Base-by-base conservation (phyloP, 1,140 invertebrate species). In the Drosophila orena region DNA sequence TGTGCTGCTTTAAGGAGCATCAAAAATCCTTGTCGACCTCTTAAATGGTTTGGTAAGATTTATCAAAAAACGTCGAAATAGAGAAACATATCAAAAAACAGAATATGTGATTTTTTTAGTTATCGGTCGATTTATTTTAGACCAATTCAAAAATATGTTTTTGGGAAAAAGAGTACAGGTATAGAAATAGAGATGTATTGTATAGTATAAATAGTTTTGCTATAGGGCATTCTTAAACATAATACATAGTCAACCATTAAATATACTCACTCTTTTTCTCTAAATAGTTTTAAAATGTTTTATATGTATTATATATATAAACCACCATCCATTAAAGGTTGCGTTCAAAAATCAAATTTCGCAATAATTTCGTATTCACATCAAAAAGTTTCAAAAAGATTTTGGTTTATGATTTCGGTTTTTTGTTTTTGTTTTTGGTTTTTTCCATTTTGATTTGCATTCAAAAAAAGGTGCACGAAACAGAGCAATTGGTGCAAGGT, bases 241-340 rank as follows among this genome's bases (percentile, higher is more conserved):
- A 89, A 80, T 79, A 85, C 47, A 72, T 80, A 78, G 62, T 77
- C 74, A 86, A 89, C 84, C 76, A 88, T 71, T 81, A 74, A 76
- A 90, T 90, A 90, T 91, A 91, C 89, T 91, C 89, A 91, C 89
- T 91, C 89, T 91, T 90, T 90, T 81, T 90, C 79, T 90, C 85
- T 90, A 90, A 90, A 90, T 89, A 81, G 80, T 81, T 90, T 90
- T 59, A 78, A 86, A 80, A 88, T 83, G 52, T 69, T 66, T 70
- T 83, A 52, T 64, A 72, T 77, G 52, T 81, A 66, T 80, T 85
- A 76, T 81, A 72, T 73, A 66, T 89, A 86, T 71, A 53, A 84
- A 88, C 74, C 88, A 91, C 79, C 79, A 91, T 91, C 83, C 79
- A 91, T 91, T 91, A 90, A 91, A 83, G 54, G 79, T 91, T 91